A percentile compares a stretch with the other conserved stretches of the same genome.
phyloP scores from a whole-genome alignment of 2,797 vertebrate genomes.

The Gymnothorax javanicus region DNA sequence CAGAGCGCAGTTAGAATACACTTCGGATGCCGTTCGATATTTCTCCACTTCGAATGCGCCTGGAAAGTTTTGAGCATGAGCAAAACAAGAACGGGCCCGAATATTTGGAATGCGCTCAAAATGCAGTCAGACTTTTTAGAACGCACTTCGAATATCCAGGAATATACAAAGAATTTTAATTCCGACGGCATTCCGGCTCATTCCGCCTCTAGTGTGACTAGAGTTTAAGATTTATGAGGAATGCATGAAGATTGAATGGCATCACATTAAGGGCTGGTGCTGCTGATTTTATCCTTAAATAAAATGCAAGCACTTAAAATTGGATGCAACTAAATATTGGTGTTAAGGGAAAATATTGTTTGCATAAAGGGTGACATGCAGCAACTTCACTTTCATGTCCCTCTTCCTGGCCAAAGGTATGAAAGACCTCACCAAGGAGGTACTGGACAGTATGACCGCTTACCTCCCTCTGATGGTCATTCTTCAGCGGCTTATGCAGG shows the following conservation, averaged over 20 bases:
- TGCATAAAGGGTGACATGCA: neutral
- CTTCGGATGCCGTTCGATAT: too few relatives aligned
- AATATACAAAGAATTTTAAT: too few relatives aligned
- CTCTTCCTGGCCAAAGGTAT: constrained; percentile 18
- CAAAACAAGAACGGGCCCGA: too few relatives aligned
- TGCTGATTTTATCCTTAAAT: neutral
- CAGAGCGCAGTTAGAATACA: too few relatives aligned
- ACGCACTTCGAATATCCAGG: too few relatives aligned
- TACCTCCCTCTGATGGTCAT: constrained; percentile 34
- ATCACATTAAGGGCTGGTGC: too few relatives aligned
- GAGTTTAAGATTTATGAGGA: neutral
- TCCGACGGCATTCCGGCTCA: too few relatives aligned
- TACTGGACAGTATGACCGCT: constrained; percentile 32
- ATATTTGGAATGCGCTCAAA: too few relatives aligned
- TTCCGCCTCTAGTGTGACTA: too few relatives aligned
- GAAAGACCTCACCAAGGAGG: constrained; percentile 34
- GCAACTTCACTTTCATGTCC: neutral
- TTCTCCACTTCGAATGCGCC: too few relatives aligned
- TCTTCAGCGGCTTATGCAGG: constrained; percentile 30
- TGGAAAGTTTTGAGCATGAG: too few relatives aligned
- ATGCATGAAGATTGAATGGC: neutral
- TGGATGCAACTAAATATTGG: neutral
- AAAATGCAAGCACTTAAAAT: neutral
- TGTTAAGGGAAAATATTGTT: neutral
- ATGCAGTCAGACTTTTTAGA: too few relatives aligned